Conservation (phyloP, 2,888 invertebrate genomes). For the Myopa testacea region DNA sequence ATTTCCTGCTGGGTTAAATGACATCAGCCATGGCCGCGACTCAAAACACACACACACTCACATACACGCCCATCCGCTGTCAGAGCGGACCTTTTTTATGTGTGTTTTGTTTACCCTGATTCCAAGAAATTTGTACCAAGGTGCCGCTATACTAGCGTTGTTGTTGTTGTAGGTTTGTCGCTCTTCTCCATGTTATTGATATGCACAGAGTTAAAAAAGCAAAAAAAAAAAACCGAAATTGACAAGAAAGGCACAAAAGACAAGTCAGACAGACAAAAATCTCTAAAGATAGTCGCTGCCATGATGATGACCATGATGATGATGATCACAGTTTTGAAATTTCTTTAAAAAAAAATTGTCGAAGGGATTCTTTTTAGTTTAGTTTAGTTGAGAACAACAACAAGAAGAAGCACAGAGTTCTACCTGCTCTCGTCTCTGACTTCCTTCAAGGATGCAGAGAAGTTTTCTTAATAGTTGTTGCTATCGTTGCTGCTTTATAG, state of each 20-base stretch:
- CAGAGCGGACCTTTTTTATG: constrained; percentile 16
- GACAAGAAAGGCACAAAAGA: constrained; percentile 11
- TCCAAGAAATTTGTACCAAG: constrained; percentile 62
- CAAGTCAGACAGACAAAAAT: background rate
- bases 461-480: background rate
- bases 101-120: constrained; percentile 50
- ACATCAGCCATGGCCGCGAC: background rate
- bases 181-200: constrained; percentile 30
- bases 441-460: background rate
- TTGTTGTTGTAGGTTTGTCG: constrained; percentile 31
- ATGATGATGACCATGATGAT: constrained; percentile 4
- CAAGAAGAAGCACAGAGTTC: background rate
- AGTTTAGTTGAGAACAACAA: background rate
- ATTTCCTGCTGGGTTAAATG: constrained; percentile 8
- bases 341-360: constrained; percentile 8
- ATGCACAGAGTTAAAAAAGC: constrained; percentile 12
- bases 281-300: background rate
- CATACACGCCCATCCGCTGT: constrained; percentile 32
- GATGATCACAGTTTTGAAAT: background rate
- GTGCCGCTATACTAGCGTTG: constrained; percentile 50
- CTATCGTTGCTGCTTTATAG: background rate
- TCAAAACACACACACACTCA: constrained; percentile 22
- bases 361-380: constrained; percentile 13
- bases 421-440: constrained; percentile 13
- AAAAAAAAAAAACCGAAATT: background rate